Conservation (phyloP, 2,888 invertebrate species). For the Artemia sinica region DNA sequence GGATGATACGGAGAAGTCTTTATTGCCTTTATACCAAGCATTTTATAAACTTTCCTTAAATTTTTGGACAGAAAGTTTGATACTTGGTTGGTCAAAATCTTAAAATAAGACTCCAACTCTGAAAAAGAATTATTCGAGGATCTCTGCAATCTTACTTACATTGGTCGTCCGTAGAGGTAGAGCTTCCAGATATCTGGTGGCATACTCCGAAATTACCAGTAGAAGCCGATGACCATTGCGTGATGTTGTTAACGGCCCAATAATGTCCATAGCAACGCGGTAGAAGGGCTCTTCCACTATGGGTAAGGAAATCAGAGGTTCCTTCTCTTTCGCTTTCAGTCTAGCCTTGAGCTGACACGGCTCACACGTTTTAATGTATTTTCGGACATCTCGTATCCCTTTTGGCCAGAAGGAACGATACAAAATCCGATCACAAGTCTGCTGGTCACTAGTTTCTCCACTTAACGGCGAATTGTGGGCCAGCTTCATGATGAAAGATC, state of each 20-base stretch:
- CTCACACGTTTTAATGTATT: not conserved
- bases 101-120: not conserved
- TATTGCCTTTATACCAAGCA: not conserved
- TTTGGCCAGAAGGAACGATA: not conserved
- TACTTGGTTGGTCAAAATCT: not conserved
- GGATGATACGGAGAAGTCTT: not conserved
- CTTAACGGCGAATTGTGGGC: no score
- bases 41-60: not conserved
- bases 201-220: no score
- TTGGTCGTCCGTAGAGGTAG: no score
- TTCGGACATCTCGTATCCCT: not conserved
- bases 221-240: no score
- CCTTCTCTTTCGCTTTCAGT: not conserved
- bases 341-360: not conserved
- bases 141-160: no score
- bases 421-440: not conserved
- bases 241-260: no score
- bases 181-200: no score
- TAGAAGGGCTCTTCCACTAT: not conserved
- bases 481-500: no score
- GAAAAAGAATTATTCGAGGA: no score
- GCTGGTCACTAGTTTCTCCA: no score
- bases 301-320: not conserved
- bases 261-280: not conserved
- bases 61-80: not conserved